Conservation (phyloP, 2,797 vertebrate species). For the Parotocinclus haroldoi region DNA sequence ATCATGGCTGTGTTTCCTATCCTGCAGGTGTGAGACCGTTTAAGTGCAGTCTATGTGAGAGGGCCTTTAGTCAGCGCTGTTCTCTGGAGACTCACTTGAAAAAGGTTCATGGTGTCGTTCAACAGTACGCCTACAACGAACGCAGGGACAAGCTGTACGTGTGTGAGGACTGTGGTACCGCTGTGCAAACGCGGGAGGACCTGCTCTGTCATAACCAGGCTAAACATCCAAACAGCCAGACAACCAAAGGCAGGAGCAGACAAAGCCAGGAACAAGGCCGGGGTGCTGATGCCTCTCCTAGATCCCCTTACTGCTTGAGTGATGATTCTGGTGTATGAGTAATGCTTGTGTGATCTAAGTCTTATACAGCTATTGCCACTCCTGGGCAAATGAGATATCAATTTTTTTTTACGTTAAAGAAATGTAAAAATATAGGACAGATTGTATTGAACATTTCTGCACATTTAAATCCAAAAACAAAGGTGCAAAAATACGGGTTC, state of each 20-base stretch:
- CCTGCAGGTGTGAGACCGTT: constrained; percentile 77
- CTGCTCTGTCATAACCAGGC: constrained; percentile 70
- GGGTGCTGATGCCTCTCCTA: not conserved
- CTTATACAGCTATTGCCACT: too few species aligned
- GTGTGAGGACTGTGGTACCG: constrained; percentile 81
- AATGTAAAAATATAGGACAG: too few species aligned
- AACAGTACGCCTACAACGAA: constrained; percentile 79
- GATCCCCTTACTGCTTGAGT: constrained; percentile 6
- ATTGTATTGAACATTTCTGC: too few species aligned
- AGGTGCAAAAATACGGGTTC: too few species aligned
- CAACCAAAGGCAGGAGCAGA: constrained; percentile 13
- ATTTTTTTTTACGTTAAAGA: too few species aligned
- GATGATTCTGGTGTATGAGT: not conserved
- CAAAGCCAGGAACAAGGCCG: not conserved
- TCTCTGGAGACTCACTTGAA: constrained; percentile 79
- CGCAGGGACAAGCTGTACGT: constrained; percentile 78
- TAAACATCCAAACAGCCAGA: constrained; percentile 66
- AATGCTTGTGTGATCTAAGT: not conserved
- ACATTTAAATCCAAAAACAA: too few species aligned
- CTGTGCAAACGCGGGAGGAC: constrained; percentile 74
- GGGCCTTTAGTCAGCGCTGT: constrained; percentile 82
- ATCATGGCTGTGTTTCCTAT: not conserved
- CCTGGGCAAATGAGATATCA: too few species aligned
- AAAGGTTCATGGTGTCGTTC: constrained; percentile 78
- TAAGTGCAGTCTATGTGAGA: constrained; percentile 78